Percentiles rank a stretch among this genome's conserved stretches.
phyloP scores from a whole-genome alignment of 2,888 invertebrate genomes.

The Tortricodes alternella region DNA sequence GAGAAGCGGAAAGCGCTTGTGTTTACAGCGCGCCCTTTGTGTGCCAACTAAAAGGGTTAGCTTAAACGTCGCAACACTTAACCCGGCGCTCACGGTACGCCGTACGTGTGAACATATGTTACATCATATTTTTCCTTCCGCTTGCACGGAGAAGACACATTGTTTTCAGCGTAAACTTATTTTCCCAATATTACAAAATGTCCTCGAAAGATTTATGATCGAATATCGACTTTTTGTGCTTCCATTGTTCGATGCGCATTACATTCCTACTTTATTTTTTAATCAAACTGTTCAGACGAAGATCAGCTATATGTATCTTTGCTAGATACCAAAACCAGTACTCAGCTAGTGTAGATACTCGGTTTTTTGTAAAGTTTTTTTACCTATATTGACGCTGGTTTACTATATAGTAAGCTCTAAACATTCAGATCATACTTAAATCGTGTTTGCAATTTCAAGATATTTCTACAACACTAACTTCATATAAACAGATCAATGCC shows the following conservation, averaged over 20 bases:
- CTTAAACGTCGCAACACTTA: conserved; percentile 59
- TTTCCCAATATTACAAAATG: conserved; percentile 37
- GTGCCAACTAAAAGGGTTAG: conserved; percentile 67
- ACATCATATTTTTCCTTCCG: conserved; percentile 48
- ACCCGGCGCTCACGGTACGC: conserved; percentile 44
- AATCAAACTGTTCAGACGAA: conserved; percentile 5
- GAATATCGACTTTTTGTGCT: conserved; percentile 17
- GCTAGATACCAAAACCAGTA: neutral
- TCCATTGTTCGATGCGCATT: conserved; percentile 5
- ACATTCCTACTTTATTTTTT: conserved; percentile 2
- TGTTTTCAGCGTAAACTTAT: conserved; percentile 37
- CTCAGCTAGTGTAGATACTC: too few relatives aligned
- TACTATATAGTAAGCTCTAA: too few relatives aligned
- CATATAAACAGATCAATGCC: neutral
- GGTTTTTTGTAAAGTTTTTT: too few relatives aligned
- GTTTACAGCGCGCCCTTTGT: conserved; percentile 61
- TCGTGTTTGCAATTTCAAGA: neutral
- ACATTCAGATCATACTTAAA: too few relatives aligned
- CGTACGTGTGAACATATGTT: conserved; percentile 51
- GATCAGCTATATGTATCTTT: neutral
- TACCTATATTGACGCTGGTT: too few relatives aligned
- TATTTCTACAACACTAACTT: neutral
- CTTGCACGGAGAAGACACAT: conserved; percentile 38
- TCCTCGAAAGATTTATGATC: conserved; percentile 24
- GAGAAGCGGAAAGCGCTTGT: conserved; percentile 38